Percentiles rank a stretch among this genome's conserved stretches.
Evolutionary conservation across 2,113 vertebrate species (phyloP).

Genomic region (Pterophyllum scalare): DNA sequence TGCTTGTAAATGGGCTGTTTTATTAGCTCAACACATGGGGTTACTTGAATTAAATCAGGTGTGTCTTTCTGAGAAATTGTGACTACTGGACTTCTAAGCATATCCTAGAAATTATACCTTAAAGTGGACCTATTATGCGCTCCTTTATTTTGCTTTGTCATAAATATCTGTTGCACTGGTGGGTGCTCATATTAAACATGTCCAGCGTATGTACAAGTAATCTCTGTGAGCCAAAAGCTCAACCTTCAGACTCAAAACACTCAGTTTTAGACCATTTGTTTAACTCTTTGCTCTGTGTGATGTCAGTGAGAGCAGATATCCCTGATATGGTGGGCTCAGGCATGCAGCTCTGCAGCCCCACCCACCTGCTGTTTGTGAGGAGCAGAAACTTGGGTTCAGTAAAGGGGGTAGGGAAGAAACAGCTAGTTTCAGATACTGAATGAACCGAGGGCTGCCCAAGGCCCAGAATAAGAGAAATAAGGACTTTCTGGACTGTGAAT

Average conservation of each 20-base stretch:
- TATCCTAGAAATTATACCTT: constrained; percentile 7
- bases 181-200: not conserved
- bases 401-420: not conserved
- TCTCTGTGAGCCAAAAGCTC: too few relatives aligned
- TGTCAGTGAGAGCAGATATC: not conserved
- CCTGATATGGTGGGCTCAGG: not conserved
- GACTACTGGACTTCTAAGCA: constrained; percentile 5
- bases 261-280: not conserved
- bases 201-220: not conserved
- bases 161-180: not conserved
- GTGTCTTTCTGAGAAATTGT: constrained; percentile 25
- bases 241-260: too few relatives aligned
- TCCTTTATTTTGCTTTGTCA: constrained; percentile 1
- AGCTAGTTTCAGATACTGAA: not conserved
- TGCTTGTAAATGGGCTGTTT: constrained; percentile 25
- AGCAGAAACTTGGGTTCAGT: not conserved
- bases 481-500: not conserved
- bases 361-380: not conserved
- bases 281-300: constrained; percentile 1
- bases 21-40: constrained; percentile 29
- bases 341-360: not conserved
- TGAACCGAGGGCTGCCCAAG: not conserved
- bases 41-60: constrained; percentile 23
- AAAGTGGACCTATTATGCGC: not conserved
- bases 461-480: not conserved